Evolutionary conservation across 1,140 invertebrate genomes (phyloP).

Genomic region (Rhysida immarginata): DNA sequence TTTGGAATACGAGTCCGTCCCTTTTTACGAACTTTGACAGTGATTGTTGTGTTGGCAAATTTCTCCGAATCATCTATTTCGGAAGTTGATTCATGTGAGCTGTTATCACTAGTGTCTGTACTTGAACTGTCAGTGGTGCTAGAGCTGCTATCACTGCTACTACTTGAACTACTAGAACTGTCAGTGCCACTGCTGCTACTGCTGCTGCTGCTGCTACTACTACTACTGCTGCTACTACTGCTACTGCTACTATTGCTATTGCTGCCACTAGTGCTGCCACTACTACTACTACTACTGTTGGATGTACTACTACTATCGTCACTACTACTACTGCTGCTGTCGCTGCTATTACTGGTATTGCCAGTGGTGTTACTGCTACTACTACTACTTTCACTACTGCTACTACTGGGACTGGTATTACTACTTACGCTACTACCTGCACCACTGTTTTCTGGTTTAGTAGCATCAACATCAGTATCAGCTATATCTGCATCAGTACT

Average conservation of each 20-base stretch:
- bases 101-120: too few species aligned
- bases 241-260: neutral
- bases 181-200: neutral
- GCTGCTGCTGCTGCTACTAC: constrained; percentile 4
- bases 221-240: constrained; percentile 5
- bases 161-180: too few species aligned
- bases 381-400: neutral
- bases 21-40: too few species aligned
- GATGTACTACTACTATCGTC: neutral
- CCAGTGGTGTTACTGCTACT: neutral
- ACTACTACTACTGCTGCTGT: neutral
- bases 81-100: too few species aligned
- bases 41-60: too few species aligned
- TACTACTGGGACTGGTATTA: neutral
- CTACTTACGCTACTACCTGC: neutral
- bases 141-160: too few species aligned
- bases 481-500: too few species aligned
- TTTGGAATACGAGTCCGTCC: too few species aligned
- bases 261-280: neutral
- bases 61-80: too few species aligned
- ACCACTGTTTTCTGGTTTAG: neutral
- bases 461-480: too few species aligned
- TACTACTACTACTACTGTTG: neutral
- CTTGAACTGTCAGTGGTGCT: too few species aligned
- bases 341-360: neutral